Evolutionary conservation across 2,113 vertebrate genomes (phyloP).

Genomic region (Heterocephalus glaber): DNA sequence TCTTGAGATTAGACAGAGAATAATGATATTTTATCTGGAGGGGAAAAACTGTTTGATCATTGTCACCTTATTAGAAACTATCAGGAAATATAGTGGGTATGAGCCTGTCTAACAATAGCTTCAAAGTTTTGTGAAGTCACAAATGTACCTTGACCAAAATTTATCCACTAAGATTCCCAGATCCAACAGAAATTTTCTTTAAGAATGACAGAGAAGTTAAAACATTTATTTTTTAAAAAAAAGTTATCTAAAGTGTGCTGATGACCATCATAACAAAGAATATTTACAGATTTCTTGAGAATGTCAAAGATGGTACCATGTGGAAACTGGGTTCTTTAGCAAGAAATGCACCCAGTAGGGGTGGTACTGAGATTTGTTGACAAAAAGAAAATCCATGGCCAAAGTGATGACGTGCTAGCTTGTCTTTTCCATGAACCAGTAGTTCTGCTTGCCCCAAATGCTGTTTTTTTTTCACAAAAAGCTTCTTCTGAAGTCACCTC

Average conservation of each 20-base stretch:
- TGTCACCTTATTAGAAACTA: not conserved
- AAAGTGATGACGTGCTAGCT: not conserved
- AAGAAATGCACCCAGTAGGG: not conserved
- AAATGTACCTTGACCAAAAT: not conserved
- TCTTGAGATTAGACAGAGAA: not conserved
- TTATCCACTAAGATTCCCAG: not conserved
- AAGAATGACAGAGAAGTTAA: not conserved
- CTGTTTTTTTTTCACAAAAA: not conserved
- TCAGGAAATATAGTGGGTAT: not conserved
- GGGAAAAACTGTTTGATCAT: rapidly evolving
- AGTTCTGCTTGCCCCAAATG: not conserved
- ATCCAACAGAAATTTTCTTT: not conserved
- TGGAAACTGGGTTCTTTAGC: not conserved
- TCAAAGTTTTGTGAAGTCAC: not conserved
- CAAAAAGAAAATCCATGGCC: not conserved
- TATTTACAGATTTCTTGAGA: not conserved
- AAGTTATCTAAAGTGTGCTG: not conserved
- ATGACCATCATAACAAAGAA: not conserved
- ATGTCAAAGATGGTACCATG: not conserved
- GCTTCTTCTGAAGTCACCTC: not conserved
- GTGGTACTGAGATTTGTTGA: not conserved
- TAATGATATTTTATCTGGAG: rapidly evolving
- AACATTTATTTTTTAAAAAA: not conserved
- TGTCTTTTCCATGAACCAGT: not conserved
- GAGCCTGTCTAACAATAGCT: not conserved